Base-by-base conservation (phyloP, 2,113 vertebrate species). In the Hypocryptadius cinnamomeus region DNA sequence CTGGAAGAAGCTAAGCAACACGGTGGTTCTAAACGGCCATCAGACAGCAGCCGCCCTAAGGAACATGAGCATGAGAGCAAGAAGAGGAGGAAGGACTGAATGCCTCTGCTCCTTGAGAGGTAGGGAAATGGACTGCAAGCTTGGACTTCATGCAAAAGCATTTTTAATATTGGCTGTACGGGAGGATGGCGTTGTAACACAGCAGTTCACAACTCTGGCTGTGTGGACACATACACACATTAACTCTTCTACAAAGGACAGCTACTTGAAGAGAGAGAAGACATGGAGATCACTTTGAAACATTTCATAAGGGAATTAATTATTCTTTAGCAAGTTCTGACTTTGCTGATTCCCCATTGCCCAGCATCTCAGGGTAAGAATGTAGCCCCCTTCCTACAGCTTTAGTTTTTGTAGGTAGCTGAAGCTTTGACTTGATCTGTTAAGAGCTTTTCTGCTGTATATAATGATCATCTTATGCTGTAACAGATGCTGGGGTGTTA, bases 1-100 rank as follows among this genome's bases (percentile, higher is more conserved):
- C 99, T 99, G 98, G 98, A 99, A 96, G 98, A 99, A 96, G 99
- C 99, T 48, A 99, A 99, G 96, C 99, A 99, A 93, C 99, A 99
- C 0, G 99, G 99, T 28, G 99, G 99, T 60, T 99, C 99, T 66
- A 99, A 99, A 96, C 98, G 99, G 91, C 99, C 99, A 1, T 99
- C 99, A 1, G 98, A 99, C 51, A 99, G 98, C 96, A 98, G 98
- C 80, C 98, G 99, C 61, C 98, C 98, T 13, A 99, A 99, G 95
- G 99, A 99, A 87, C 99, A 99, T 6, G 99, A 99, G 93, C 99
- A 99, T 16, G 99, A 99, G 94, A 97, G 97, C 93, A 99, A 99
- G 96, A 99, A 99, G 90, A 98, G 99, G 95, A 98, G 99, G 95
- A 99, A 99, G 98, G 99, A 99, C 92, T 99, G 97, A 98, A 90